These are phyloP conservation scores for Anhinga rufa DNA, from an alignment of 2,113 vertebrate species.

Conservation along the genomic window DNA sequence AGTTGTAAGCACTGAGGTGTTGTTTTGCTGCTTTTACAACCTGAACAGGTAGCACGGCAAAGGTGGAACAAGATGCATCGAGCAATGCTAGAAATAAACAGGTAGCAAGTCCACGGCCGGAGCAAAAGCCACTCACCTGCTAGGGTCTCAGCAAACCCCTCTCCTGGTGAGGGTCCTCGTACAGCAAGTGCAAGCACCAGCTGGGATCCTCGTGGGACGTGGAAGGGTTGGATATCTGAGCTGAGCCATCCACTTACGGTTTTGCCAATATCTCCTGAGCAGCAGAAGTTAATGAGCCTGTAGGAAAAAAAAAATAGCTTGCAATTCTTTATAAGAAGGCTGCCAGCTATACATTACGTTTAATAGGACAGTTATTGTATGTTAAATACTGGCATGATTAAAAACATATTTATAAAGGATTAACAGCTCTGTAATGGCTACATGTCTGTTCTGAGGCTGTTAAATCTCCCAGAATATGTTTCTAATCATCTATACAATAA, in stretches of 20 bases:
- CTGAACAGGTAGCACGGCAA: neutral
- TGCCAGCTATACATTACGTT: slow-evolving; percentile 9
- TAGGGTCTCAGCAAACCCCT: neutral
- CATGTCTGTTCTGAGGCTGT: slow-evolving; percentile 20
- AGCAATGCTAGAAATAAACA: neutral
- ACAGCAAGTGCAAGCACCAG: neutral
- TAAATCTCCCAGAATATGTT: slow-evolving; percentile 41
- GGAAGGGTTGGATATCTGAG: neutral
- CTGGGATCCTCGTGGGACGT: fast-evolving
- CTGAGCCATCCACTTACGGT: neutral
- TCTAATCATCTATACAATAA: slow-evolving; percentile 51
- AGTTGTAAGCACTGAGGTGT: fast-evolving
- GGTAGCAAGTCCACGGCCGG: fast-evolving
- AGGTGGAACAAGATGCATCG: neutral
- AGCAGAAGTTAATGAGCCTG: slow-evolving; percentile 33
- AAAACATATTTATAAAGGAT: slow-evolving; percentile 65
- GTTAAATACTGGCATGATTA: slow-evolving; percentile 59
- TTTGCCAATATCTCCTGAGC: neutral
- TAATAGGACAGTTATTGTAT: slow-evolving; percentile 40
- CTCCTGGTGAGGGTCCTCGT: neutral
- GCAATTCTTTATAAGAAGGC: neutral
- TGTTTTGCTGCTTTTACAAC: neutral
- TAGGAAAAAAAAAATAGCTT: neutral
- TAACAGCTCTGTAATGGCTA: slow-evolving; percentile 55
- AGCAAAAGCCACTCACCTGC: neutral